phyloP scores from a whole-genome alignment of 2,888 invertebrate genomes.

The Dione vanillae region DNA sequence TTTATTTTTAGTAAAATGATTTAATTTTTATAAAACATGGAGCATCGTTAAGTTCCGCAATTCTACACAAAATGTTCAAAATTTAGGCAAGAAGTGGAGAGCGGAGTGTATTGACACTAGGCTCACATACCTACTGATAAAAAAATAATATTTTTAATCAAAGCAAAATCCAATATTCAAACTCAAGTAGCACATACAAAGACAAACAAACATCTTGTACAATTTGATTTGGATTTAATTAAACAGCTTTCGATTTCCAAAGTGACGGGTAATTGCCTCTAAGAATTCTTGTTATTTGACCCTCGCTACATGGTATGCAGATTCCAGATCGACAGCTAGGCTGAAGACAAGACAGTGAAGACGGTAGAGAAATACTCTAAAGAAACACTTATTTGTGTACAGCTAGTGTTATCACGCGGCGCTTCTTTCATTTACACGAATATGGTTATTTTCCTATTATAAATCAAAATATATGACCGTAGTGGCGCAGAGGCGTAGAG shows the following conservation, averaged over 20 bases:
- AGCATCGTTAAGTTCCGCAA: too few species aligned
- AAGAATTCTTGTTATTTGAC: conserved; percentile 23
- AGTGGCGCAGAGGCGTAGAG: too few species aligned
- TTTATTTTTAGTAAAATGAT: too few species aligned
- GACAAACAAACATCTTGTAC: conserved; percentile 55
- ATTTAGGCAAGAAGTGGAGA: too few species aligned
- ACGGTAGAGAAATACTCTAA: conserved; percentile 5
- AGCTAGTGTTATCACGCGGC: neutral
- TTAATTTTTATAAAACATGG: too few species aligned
- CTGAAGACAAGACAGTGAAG: conserved; percentile 12
- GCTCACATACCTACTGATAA: too few species aligned
- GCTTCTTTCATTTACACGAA: too few species aligned
- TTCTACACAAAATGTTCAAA: too few species aligned
- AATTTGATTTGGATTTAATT: conserved; percentile 82
- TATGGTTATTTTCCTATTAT: too few species aligned
- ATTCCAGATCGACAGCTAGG: conserved; percentile 20
- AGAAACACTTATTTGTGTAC: neutral
- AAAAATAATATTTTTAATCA: too few species aligned
- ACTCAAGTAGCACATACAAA: conserved; percentile 2
- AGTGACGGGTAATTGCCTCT: conserved; percentile 56
- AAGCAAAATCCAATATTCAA: neutral
- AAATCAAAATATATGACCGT: too few species aligned
- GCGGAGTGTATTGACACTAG: too few species aligned
- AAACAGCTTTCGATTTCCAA: conserved; percentile 69
- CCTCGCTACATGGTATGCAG: conserved; percentile 27